A percentile compares a stretch with the other conserved stretches of the same genome.
Evolutionary conservation across 2,888 invertebrate genomes (phyloP).

Genomic region (Drosophila ezoana): DNA sequence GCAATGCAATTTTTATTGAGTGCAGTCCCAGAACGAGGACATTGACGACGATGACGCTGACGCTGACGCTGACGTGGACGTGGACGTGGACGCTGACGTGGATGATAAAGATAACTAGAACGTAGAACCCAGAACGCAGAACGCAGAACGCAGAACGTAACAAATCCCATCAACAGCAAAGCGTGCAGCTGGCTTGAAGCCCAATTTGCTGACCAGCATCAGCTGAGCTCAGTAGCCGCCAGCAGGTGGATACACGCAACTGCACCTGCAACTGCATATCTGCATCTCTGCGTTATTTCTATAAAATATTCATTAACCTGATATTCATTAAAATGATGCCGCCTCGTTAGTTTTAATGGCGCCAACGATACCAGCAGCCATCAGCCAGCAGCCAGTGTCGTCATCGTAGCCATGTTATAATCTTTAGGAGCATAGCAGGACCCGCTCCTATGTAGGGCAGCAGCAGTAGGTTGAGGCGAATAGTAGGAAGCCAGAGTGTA

Average conservation of each 20-base stretch:
- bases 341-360: constrained; percentile 71
- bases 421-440: constrained; percentile 34
- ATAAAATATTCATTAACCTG: constrained; percentile 76
- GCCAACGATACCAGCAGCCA: constrained; percentile 37
- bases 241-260: not conserved
- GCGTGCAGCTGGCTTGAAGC: constrained; percentile 13
- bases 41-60: constrained; percentile 1
- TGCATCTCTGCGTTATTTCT: constrained; percentile 27
- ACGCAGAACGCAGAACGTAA: too few relatives aligned
- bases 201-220: constrained; percentile 12
- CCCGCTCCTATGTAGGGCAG: constrained; percentile 35
- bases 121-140: too few relatives aligned
- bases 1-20: constrained; percentile 76
- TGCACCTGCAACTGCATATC: constrained; percentile 1
- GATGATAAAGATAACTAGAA: too few relatives aligned
- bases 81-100: too few relatives aligned
- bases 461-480: constrained; percentile 1
- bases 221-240: not conserved
- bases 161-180: constrained; percentile 16
- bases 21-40: constrained; percentile 20
- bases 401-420: constrained; percentile 44
- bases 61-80: not conserved
- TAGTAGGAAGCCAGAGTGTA: not conserved
- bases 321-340: constrained; percentile 69
- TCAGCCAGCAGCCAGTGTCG: constrained; percentile 17